Evolutionary conservation across 2,113 vertebrate genomes (phyloP).

Genomic region (Amia ocellicauda): DNA sequence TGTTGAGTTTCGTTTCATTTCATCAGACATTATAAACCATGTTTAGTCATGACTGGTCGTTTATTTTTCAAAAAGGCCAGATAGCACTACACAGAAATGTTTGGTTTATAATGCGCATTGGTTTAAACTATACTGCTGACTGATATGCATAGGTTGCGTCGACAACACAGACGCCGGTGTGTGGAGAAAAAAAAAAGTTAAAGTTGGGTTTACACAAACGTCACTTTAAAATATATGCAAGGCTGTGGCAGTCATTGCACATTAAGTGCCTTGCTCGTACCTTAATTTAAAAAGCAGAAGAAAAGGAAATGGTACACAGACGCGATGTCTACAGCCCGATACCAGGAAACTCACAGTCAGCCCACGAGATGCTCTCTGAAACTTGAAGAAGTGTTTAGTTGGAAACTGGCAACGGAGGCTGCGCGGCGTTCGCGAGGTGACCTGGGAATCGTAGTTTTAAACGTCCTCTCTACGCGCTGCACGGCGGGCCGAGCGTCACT

Average conservation of each 20-base stretch:
- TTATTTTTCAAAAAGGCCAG: too few species aligned
- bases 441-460: conserved; percentile 47
- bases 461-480: background rate
- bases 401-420: conserved; percentile 1
- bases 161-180: too few species aligned
- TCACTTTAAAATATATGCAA: too few species aligned
- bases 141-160: background rate
- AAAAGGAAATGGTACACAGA: too few species aligned
- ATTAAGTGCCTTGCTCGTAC: background rate
- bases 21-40: too few species aligned
- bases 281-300: too few species aligned
- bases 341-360: conserved; percentile 19
- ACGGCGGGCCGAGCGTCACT: background rate
- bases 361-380: conserved; percentile 14
- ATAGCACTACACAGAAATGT: too few species aligned
- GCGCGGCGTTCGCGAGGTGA: background rate
- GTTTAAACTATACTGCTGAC: background rate
- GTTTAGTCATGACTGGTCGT: too few species aligned
- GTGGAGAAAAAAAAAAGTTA: too few species aligned
- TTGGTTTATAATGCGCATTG: background rate
- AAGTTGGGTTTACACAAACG: too few species aligned
- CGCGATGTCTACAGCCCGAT: background rate
- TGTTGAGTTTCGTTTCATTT: too few species aligned
- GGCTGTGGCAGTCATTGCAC: too few species aligned
- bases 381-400: conserved; percentile 21